Percentiles rank a stretch among this genome's conserved stretches.
These are phyloP conservation scores for Lobophora halterata DNA, from an alignment of 2,888 invertebrate genomes.

Conservation along the genomic window DNA sequence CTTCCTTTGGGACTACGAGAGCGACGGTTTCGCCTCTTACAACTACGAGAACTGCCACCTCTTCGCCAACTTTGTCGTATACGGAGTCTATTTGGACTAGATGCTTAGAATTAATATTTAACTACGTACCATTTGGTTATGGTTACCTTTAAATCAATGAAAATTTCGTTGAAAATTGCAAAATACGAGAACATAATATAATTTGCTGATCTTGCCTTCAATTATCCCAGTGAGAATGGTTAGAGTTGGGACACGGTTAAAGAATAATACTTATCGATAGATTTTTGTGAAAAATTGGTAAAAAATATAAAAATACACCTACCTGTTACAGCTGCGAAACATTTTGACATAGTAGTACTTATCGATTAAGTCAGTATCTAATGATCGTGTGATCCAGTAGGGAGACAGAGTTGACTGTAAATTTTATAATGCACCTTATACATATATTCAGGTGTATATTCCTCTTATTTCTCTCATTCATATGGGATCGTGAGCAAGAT, in stretches of 20 bases:
- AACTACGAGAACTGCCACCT: conserved; percentile 83
- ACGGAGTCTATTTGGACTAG: conserved; percentile 86
- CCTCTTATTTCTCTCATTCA: conserved; percentile 8
- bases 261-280: not conserved
- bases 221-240: not conserved
- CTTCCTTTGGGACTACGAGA: conserved; percentile 85
- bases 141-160: too few relatives aligned
- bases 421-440: not conserved
- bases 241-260: not conserved
- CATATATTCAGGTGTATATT: conserved; percentile 11
- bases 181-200: too few relatives aligned
- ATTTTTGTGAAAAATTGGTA: not conserved
- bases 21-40: conserved; percentile 82
- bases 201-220: too few relatives aligned
- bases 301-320: too few relatives aligned
- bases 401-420: too few relatives aligned
- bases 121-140: too few relatives aligned
- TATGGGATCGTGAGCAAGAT: conserved; percentile 12
- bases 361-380: too few relatives aligned
- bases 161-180: too few relatives aligned
- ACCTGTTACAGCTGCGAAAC: too few relatives aligned
- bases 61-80: conserved; percentile 83
- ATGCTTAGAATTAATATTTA: conserved; percentile 30
- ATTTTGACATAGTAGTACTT: too few relatives aligned
- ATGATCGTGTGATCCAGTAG: too few relatives aligned